Percentiles rank a stretch among this genome's conserved stretches.
Evolutionary conservation across 2,113 vertebrate species (phyloP).

Genomic region (Pantherophis guttatus): DNA sequence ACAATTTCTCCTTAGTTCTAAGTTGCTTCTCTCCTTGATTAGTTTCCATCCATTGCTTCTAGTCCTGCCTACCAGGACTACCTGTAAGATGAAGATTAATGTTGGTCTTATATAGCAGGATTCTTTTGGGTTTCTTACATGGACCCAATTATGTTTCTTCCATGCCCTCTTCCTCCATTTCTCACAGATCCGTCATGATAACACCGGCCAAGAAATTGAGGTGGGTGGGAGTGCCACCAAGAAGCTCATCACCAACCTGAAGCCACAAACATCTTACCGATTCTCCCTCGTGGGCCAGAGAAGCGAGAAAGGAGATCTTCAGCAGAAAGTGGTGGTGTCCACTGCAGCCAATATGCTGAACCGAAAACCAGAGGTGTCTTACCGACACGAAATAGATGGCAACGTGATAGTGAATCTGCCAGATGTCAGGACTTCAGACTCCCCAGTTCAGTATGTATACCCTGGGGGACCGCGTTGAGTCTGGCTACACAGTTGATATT

Average conservation of each 20-base stretch:
- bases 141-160: neutral
- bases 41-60: neutral
- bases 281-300: conserved; percentile 87
- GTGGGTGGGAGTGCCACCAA: conserved; percentile 87
- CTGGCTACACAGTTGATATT: neutral
- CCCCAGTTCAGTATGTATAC: conserved; percentile 81
- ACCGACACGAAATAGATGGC: conserved; percentile 81
- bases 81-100: neutral
- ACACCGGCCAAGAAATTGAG: conserved; percentile 82
- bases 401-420: conserved; percentile 83
- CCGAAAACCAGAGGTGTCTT: conserved; percentile 84
- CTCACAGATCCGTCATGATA: conserved; percentile 84
- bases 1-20: neutral
- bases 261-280: conserved; percentile 87
- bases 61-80: neutral
- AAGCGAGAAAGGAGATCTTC: conserved; percentile 80
- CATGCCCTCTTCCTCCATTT: neutral
- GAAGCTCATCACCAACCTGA: conserved; percentile 85
- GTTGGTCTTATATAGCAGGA: neutral
- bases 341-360: conserved; percentile 83
- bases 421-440: conserved; percentile 72
- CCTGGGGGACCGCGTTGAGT: neutral
- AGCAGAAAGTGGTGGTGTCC: conserved; percentile 84
- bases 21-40: neutral
- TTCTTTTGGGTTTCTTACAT: neutral